A percentile compares a stretch with the other conserved stretches of the same genome.
Conservation (phyloP, 2,113 vertebrate species). For the Prinia subflava region DNA sequence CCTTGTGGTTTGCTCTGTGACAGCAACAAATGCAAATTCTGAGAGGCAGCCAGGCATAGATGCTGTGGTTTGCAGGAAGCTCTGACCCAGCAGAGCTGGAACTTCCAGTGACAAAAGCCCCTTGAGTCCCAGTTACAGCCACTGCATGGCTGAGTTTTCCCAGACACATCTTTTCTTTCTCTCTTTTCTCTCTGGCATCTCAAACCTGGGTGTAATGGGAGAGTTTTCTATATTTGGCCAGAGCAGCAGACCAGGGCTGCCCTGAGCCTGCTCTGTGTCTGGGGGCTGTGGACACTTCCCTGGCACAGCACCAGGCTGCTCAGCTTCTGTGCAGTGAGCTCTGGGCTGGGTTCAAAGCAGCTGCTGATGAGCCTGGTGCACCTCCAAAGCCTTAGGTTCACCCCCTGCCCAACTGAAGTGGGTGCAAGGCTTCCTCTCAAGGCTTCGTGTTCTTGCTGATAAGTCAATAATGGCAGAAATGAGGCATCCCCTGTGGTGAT, state of each 20-base stretch:
- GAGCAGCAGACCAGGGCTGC: neutral
- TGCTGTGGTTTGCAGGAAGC: neutral
- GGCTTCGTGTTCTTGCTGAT: neutral
- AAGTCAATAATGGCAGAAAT: neutral
- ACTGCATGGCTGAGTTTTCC: neutral
- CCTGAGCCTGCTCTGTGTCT: neutral
- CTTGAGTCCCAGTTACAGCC: neutral
- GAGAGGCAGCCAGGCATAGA: neutral
- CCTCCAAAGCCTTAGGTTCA: neutral
- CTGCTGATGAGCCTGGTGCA: neutral
- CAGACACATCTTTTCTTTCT: neutral
- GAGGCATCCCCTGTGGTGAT: rapidly evolving
- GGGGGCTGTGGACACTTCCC: neutral
- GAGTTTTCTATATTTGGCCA: neutral
- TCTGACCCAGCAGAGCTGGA: neutral
- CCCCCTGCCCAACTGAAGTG: neutral
- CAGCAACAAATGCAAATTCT: neutral
- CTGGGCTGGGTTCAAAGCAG: neutral
- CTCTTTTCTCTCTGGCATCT: neutral
- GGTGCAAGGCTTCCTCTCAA: neutral
- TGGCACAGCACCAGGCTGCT: neutral
- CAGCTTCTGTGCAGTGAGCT: neutral
- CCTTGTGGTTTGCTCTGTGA: neutral
- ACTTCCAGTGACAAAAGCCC: neutral
- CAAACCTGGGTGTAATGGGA: neutral